Conservation (phyloP, 1,140 invertebrate species). For the Yoshiicerus persimilis region DNA sequence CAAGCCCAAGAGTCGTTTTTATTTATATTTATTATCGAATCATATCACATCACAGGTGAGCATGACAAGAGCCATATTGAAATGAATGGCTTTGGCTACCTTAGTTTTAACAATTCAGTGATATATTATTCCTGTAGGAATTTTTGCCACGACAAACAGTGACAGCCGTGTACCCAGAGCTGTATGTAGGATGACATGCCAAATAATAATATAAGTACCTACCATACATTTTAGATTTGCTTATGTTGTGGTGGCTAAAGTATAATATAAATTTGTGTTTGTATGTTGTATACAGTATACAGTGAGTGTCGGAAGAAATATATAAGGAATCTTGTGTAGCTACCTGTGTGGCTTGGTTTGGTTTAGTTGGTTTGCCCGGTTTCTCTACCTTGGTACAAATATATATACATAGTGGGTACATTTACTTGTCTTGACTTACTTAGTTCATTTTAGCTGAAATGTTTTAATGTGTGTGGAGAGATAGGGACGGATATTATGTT, state of each 20-base stretch:
- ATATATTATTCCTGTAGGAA: neutral
- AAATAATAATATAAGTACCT: neutral
- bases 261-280: no score
- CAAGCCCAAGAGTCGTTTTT: no score
- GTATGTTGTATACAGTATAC: no score
- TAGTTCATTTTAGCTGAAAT: conserved; percentile 2
- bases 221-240: neutral
- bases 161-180: neutral
- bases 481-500: conserved; percentile 20
- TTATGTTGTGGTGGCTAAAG: neutral
- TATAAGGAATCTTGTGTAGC: no score
- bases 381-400: neutral
- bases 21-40: neutral
- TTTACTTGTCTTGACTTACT: neutral
- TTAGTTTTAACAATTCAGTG: neutral
- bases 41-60: neutral
- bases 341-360: neutral
- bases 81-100: neutral
- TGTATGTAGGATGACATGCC: neutral
- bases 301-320: no score
- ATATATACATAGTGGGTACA: neutral
- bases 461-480: conserved; percentile 13
- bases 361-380: neutral
- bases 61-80: neutral
- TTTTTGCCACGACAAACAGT: neutral